phyloP scores from a whole-genome alignment of 2,797 vertebrate genomes.

The Salmo trutta region DNA sequence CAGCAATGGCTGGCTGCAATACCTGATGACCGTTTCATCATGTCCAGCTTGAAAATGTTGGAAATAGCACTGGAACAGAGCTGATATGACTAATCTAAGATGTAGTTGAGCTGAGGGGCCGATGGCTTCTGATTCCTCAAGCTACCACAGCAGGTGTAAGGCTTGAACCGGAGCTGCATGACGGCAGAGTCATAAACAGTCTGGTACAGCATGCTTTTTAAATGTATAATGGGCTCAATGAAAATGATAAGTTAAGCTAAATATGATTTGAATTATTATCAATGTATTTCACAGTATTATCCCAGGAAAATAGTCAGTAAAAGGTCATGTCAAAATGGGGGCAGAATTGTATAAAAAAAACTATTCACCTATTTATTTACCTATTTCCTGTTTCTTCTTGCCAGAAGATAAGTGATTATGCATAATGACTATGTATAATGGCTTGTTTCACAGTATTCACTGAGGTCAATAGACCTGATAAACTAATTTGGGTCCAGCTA shows the following conservation, averaged over 20 bases:
- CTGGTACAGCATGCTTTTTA: background rate
- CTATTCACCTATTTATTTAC: background rate
- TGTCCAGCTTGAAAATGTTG: background rate
- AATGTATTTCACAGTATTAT: too few species aligned
- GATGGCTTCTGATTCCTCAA: background rate
- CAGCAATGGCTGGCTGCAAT: background rate
- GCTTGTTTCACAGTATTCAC: background rate
- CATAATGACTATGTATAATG: background rate
- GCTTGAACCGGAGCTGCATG: constrained; percentile 1
- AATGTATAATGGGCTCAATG: too few species aligned
- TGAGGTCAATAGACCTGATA: constrained; percentile 1
- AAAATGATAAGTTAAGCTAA: too few species aligned
- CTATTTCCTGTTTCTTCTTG: background rate
- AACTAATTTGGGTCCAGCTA: background rate
- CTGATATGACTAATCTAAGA: background rate
- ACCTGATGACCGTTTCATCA: background rate
- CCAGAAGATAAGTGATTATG: background rate
- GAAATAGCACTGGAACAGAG: background rate
- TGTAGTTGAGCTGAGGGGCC: background rate
- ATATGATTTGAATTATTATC: too few species aligned
- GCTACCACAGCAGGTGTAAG: background rate
- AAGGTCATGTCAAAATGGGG: background rate
- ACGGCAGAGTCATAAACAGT: background rate
- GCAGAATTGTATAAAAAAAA: background rate
- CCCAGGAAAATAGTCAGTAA: too few species aligned